These are phyloP conservation scores for Teleopsis dalmanni DNA, from an alignment of 1,140 invertebrate genomes.

Conservation along the genomic window DNA sequence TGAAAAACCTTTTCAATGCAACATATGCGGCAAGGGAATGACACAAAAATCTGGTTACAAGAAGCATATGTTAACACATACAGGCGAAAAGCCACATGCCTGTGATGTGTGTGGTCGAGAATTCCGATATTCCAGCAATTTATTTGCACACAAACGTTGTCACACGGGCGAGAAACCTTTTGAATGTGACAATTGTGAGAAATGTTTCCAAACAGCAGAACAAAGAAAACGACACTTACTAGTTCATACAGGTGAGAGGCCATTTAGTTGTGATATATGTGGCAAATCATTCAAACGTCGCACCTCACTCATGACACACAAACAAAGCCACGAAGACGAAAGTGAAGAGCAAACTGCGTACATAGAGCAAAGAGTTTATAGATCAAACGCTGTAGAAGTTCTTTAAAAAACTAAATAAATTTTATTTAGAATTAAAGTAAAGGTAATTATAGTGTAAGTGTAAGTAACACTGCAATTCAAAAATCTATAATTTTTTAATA, in stretches of 20 bases:
- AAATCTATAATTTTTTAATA: too few species aligned
- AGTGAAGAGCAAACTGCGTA: not conserved
- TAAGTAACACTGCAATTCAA: too few species aligned
- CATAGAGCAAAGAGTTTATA: conserved; percentile 7
- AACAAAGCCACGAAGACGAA: conserved; percentile 4
- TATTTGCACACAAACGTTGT: conserved; percentile 47
- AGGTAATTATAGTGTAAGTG: too few species aligned
- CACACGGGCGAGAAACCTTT: conserved; percentile 62
- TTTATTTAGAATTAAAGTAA: too few species aligned
- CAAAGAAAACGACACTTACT: conserved; percentile 30
- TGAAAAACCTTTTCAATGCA: conserved; percentile 37
- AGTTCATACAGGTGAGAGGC: conserved; percentile 31
- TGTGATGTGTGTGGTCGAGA: conserved; percentile 34
- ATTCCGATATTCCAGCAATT: conserved; percentile 40
- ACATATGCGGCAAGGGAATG: conserved; percentile 38
- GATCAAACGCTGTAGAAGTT: conserved; percentile 6
- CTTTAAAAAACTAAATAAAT: not conserved
- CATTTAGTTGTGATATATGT: conserved; percentile 22
- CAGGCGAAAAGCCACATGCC: conserved; percentile 34
- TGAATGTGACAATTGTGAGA: conserved; percentile 29
- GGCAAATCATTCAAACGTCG: conserved; percentile 19
- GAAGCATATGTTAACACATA: conserved; percentile 40
- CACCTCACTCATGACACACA: conserved; percentile 8
- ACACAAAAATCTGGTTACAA: conserved; percentile 42
- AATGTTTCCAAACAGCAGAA: conserved; percentile 34